phyloP scores from a whole-genome alignment of 2,888 invertebrate genomes.

The Platycnemis pennipes region DNA sequence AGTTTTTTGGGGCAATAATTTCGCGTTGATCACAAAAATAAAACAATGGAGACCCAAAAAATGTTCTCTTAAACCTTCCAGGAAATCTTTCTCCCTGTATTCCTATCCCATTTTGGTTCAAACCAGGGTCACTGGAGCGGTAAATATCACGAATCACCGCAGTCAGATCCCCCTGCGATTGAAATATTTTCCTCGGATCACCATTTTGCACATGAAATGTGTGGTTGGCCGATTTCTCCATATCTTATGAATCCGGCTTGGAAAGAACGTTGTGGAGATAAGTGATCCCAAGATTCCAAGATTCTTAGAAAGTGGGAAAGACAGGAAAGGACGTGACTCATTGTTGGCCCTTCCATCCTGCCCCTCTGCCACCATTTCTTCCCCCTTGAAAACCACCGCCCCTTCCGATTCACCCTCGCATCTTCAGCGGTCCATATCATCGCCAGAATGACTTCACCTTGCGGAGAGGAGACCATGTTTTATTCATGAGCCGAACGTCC shows the following conservation, averaged over 20 bases:
- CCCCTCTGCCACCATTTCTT: background rate
- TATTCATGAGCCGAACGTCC: constrained; percentile 3
- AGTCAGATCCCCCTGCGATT: background rate
- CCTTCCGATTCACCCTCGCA: background rate
- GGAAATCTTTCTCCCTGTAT: too few relatives aligned
- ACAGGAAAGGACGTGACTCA: background rate
- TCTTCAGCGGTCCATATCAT: background rate
- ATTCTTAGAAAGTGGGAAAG: background rate
- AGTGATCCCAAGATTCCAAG: background rate
- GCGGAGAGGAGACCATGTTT: background rate
- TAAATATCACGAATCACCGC: background rate
- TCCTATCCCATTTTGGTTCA: too few relatives aligned
- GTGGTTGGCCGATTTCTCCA: background rate
- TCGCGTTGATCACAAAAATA: too few relatives aligned
- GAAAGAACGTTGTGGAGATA: background rate
- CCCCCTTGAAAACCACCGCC: background rate
- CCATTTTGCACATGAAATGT: background rate
- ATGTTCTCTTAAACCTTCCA: too few relatives aligned
- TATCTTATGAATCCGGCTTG: background rate
- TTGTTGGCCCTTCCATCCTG: background rate
- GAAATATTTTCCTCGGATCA: background rate
- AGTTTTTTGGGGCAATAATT: too few relatives aligned
- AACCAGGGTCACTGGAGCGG: too few relatives aligned
- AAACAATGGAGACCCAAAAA: too few relatives aligned
- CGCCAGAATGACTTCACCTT: background rate